Percentiles rank a stretch among this genome's conserved stretches.
These are phyloP conservation scores for Rhadinocentrus ornatus DNA, from an alignment of 2,797 vertebrate genomes.

Conservation along the genomic window DNA sequence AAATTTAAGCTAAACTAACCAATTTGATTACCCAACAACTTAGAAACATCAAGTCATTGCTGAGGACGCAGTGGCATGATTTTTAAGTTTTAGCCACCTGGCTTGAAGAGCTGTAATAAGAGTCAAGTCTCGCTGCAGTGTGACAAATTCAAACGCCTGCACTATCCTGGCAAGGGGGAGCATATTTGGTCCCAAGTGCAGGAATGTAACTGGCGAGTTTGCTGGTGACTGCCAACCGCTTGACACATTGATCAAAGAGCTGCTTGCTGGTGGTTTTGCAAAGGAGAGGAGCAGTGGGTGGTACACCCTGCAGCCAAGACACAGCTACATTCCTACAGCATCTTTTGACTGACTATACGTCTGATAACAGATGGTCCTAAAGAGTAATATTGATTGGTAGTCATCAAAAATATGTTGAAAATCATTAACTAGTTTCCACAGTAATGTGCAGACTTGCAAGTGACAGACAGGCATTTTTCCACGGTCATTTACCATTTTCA, in stretches of 20 bases:
- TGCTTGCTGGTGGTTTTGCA: constrained; percentile 33
- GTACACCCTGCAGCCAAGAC: constrained; percentile 13
- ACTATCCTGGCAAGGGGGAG: constrained; percentile 24
- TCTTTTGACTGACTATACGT: neutral
- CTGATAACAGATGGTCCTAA: neutral
- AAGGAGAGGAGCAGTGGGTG: constrained; percentile 28
- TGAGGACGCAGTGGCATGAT: neutral
- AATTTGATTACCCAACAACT: neutral
- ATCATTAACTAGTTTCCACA: too few relatives aligned
- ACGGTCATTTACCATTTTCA: too few relatives aligned
- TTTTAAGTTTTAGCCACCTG: neutral
- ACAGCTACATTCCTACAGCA: neutral
- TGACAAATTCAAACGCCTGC: constrained; percentile 32
- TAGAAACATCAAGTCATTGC: neutral
- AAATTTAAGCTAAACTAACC: neutral
- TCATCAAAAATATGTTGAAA: too few relatives aligned
- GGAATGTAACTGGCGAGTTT: constrained; percentile 35
- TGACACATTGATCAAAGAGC: constrained; percentile 55
- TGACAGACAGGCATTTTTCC: too few relatives aligned
- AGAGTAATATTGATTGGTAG: too few relatives aligned
- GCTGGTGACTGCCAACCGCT: constrained; percentile 42
- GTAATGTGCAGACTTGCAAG: too few relatives aligned
- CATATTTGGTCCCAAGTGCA: constrained; percentile 22
- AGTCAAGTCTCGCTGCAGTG: constrained; percentile 29
- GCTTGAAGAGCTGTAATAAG: neutral